Evolutionary conservation across 2,888 invertebrate species (phyloP), one percentile per base, ranked within the genome.

Genomic region (Zonitis immaculata): DNA sequence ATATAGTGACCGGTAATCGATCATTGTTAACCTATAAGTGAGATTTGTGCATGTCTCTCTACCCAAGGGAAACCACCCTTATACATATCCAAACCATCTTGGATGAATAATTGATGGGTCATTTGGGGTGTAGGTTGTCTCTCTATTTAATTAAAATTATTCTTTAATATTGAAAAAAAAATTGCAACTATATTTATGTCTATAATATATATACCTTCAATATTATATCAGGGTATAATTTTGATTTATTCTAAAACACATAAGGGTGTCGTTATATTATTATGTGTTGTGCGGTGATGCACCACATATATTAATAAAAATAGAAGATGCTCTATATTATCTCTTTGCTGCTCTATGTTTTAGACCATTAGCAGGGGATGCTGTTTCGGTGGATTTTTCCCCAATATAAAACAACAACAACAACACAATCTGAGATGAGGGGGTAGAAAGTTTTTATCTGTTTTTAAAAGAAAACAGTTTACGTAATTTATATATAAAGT

Each of bases 361-460:
- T n/a, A n/a, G n/a, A n/a, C n/a, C n/a, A n/a, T n/a, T n/a, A n/a
- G n/a, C n/a, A n/a, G n/a, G 61, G 68, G 70, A 70, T 70, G 68
- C 69, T 58, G 65, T 63, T 68, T 67, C 53, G 54, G 67, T 68
- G 65, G 68, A 69, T 69, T 67, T 66, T 66, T 62, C 62, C 62
- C 66, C 60, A 32, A 12, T 45, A 14, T 32, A 6, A 32, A 14
- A 32, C 32, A 8, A 32, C 14, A 9, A 35, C 16, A 14, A n/a
- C n/a, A n/a, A n/a, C n/a, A n/a, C n/a, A n/a, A n/a, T n/a, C n/a
- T n/a, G n/a, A n/a, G n/a, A n/a, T n/a, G n/a, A 11, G 28, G 28
- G 49, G 51, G 57, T 62, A 63, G 61, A 61, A 66, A 69, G 68
- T 64, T 69, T 71, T 70, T 70, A 69, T 70, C 69, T 67, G n/a